Evolutionary conservation across 2,113 vertebrate species (phyloP).

Genomic region (Elgaria multicarinata): DNA sequence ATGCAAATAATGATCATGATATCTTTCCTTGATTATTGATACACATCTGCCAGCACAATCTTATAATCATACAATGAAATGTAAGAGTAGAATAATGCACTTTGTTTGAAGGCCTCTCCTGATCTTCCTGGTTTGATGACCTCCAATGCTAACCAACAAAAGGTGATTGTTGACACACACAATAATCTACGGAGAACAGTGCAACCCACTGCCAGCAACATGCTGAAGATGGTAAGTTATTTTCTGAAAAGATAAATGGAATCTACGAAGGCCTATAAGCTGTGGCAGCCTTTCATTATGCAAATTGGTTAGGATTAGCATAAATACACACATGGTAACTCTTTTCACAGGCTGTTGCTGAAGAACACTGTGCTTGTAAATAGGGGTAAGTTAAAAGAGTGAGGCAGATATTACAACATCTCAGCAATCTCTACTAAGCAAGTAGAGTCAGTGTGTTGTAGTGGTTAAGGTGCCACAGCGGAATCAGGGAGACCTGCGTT

Average conservation of each 20-base stretch:
- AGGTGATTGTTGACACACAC: constrained; percentile 67
- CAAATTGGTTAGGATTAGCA: no score
- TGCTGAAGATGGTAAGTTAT: constrained; percentile 74
- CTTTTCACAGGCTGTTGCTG: neutral
- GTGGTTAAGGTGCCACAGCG: no score
- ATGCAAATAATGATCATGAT: no score
- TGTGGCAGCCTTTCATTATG: no score
- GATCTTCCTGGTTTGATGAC: constrained; percentile 23
- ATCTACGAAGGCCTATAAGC: neutral
- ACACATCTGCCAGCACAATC: neutral
- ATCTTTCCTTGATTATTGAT: neutral
- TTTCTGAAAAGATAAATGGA: neutral
- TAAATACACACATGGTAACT: neutral
- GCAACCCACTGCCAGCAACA: constrained; percentile 68
- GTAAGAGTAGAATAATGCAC: neutral
- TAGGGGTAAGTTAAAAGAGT: no score
- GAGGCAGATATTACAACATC: no score
- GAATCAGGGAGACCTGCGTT: no score
- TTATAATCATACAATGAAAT: neutral
- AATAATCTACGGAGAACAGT: constrained; percentile 68
- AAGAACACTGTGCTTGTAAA: no score
- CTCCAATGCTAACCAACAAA: constrained; percentile 14
- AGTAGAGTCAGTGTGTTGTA: no score
- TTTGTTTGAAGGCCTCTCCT: constrained; percentile 31
- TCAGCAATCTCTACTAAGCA: no score